Evolutionary conservation across 2,797 vertebrate genomes (phyloP), one percentile per base, ranked within the genome.

Genomic region (Molossus alvarezi): DNA sequence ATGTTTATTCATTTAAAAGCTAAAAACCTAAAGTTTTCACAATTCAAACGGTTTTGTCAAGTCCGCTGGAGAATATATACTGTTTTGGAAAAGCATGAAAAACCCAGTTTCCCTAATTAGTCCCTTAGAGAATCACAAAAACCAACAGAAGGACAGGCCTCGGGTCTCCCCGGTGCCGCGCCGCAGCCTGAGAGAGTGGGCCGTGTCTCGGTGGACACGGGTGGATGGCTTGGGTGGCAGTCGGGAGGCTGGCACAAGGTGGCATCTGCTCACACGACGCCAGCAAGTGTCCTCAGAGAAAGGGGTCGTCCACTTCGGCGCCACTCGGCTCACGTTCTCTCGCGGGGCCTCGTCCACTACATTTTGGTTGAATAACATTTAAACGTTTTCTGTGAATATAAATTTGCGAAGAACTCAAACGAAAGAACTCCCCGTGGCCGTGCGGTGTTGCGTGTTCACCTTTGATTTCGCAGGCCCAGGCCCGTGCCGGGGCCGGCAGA

Each of bases 41-140:
- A 90, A 90, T 95, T 93, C 88, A 96, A 88, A 89, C 21, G 97
- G 73, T 97, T 98, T 96, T 81, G 95, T 96, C 95, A 97, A 97
- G 58, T 98, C 85, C 94, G 2, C 96, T 37, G 90, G 96, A 98
- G 96, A 97, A 90, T 98, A 97, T 96, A 9, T 76, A 97, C 95
- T 95, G 88, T 98, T 97, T 93, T 97, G 98, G 86, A 97, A 98
- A 98, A 98, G 84, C 91, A 53, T 96, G 91, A 98, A 97, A 97
- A 55, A 60, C 65, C 79, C 71, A 89, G 98, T 96, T 97, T 84
- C 88, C 83, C 94, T 99, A 98, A 98, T 99, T 98, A 98, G 98
- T 98, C 97, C 98, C 98, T 97, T 96, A 80, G 98, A 98, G 98
- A 98, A 98, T 98, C 98, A 98, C 33, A 2, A 33, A 3, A 33